Base-by-base conservation (phyloP, 2,888 invertebrate genomes). In the Himalopsyche tibetana region DNA sequence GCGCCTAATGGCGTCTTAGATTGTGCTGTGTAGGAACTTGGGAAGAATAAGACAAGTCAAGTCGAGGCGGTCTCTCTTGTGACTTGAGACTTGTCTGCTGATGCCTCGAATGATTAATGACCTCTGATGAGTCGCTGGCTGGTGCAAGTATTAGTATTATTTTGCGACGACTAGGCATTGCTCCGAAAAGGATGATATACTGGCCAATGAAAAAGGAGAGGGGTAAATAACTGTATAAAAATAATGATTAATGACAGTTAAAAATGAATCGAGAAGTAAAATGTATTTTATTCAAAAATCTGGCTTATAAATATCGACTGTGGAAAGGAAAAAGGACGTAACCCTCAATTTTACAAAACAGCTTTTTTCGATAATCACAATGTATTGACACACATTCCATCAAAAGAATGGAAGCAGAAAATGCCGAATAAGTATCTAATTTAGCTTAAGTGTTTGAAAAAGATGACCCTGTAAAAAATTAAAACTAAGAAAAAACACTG, bases 71-170 rank as follows among this genome's bases (percentile, higher is more conserved):
- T 88, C 84, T 87, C 88, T 87, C 84, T 88, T 36, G 82, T 51
- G 42, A 55, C 55, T 82, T 55, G 36, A 55, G 51, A 55, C 55
- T 88, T 36, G 84, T 84, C 82, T 85, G 86, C 84, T 86, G 87
- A 87, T 85, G 87, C 84, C 87, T 82, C 45, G 51, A 87, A 88
- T 88, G 88, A 88, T 88, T 88, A 88, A 88, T 88, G 88, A 84
- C 85, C 87, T 56, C 88, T 87, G 88, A 87, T 88, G 88, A 88
- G 36, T 74, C 74, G 74, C 74, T 74, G 36, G 74, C 74, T 74
- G 69, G 69, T 11, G 69, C 36, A 36, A 12, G 74, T 74, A 19
- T 63, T 63, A 38, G 74, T 74, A 74, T 74, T 74, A 74, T 74
- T 51, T 74, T 74, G 74, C 74, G 74, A 38, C 11, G 28, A 15